A percentile compares a stretch with the other conserved stretches of the same genome.
phyloP scores from a whole-genome alignment of 2,888 invertebrate genomes.

The Cerastoderma edule region DNA sequence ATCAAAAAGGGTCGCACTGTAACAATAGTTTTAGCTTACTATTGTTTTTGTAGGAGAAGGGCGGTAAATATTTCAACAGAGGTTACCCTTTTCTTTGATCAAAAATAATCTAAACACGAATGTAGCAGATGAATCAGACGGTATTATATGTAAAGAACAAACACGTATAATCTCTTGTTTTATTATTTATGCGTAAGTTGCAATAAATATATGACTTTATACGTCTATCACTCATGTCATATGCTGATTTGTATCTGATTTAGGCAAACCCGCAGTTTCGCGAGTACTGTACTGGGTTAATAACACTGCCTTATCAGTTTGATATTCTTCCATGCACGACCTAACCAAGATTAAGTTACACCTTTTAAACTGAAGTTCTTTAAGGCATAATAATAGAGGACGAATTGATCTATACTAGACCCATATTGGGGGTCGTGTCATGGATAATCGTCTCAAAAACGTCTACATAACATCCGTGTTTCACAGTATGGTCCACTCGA shows the following conservation, averaged over 20 bases:
- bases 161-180: not conserved
- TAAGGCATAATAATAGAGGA: not conserved
- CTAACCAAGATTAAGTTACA: constrained; percentile 7
- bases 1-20: no score
- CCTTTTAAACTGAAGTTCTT: not conserved
- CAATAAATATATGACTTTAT: not conserved
- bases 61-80: no score
- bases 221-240: not conserved
- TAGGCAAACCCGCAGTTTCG: not conserved
- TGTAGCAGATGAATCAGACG: no score
- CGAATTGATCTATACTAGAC: not conserved
- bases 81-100: no score
- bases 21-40: no score
- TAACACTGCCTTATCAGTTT: not conserved
- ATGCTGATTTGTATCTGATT: not conserved
- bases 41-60: no score
- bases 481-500: not conserved
- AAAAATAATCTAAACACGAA: no score
- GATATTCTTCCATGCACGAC: not conserved
- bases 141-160: not conserved
- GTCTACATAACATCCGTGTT: not conserved
- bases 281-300: not conserved
- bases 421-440: not conserved
- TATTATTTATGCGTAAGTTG: not conserved
- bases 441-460: no score